Evolutionary conservation across 2,797 vertebrate genomes (phyloP), one percentile per base, ranked within the genome.

Genomic region (Philypnodon macrostomus): DNA sequence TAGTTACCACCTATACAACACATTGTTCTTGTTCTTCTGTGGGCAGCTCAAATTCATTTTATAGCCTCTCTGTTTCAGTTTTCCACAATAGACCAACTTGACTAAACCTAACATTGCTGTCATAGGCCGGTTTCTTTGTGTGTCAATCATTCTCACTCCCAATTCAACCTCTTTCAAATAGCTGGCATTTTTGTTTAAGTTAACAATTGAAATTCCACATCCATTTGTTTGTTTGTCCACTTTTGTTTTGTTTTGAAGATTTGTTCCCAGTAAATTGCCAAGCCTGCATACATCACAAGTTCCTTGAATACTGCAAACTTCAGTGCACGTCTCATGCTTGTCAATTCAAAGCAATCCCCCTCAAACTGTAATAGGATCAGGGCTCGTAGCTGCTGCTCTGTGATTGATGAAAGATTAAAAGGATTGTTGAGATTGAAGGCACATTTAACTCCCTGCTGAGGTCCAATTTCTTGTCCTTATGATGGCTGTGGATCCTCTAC

Each of bases 381-480:
- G 79, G 50, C 80, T 82, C 66, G 15, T 62, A 70, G 77, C 79
- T 76, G 73, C 85, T 85, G 75, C 75, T 77, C 78, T 69, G 67
- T 85, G 89, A 91, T 83, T 89, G 89, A 90, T 92, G 90, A 91
- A 86, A 91, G 89, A 91, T 90, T 90, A 89, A 89, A 91, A 85
- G 86, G 86, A 88, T 87, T 90, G 85, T 86, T 85, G 85, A 84
- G 85, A 87, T 73, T 87, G 85, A 87, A 89, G 83, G 86, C 82
- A 77, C 85, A 84, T 89, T 89, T 88, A 89, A 72, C 83, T 79
- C 80, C 81, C 83, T 58, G 77, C 86, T 66, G 78, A 79, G 78
- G 79, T 87, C 78, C 87, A 79, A 85, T 86, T 86, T 88, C 77
- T 73, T 63, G 68, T 76, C 70, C 75, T 73, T 70, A 71, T 73